These are phyloP conservation scores for Peromyscus attwateri DNA, from an alignment of 2,797 vertebrate genomes.

Conservation along the genomic window DNA sequence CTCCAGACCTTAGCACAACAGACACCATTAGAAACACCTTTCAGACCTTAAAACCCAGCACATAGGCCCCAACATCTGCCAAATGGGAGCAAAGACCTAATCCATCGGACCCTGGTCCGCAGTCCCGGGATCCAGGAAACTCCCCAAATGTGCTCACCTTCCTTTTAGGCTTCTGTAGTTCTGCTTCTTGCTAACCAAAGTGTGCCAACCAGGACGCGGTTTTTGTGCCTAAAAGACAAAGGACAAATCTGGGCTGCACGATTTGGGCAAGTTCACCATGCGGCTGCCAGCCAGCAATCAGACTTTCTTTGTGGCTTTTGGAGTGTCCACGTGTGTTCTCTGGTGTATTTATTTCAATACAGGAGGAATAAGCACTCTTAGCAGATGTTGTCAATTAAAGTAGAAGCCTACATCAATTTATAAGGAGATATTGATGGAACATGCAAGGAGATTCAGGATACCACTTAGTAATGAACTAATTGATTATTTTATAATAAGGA, in stretches of 20 bases:
- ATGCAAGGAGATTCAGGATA: not conserved
- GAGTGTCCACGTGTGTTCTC: not conserved
- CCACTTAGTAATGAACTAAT: not conserved
- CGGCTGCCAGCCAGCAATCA: not conserved
- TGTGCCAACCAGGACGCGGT: not conserved
- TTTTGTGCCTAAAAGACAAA: not conserved
- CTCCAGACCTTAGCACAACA: not conserved
- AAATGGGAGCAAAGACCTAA: not conserved
- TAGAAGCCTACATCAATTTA: not conserved
- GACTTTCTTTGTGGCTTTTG: not conserved
- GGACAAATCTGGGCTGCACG: too few species aligned
- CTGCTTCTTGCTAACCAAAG: not conserved
- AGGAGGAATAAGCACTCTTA: not conserved
- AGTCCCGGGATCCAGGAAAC: too few species aligned
- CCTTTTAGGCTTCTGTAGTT: not conserved
- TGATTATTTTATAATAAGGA: slow-evolving; percentile 44
- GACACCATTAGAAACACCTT: not conserved
- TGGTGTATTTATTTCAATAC: not conserved
- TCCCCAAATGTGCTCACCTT: not conserved
- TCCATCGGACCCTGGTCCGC: too few species aligned
- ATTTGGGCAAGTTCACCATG: not conserved
- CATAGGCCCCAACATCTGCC: not conserved
- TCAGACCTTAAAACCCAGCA: not conserved
- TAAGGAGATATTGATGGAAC: not conserved
- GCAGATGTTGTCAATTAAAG: not conserved